Conservation (phyloP, 2,113 vertebrate species). For the Arenaria interpres region DNA sequence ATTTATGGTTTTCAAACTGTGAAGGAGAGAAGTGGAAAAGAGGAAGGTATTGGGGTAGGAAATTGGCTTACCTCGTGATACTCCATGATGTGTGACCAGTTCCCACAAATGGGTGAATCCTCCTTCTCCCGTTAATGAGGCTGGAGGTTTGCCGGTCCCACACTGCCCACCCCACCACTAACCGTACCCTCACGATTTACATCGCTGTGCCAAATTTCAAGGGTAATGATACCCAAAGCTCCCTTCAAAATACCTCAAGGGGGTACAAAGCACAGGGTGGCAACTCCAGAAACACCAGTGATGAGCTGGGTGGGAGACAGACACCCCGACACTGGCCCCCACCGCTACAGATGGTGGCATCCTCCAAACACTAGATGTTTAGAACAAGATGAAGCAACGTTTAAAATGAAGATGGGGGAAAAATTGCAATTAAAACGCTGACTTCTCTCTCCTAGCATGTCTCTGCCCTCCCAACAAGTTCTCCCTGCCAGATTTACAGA, state of each 20-base stretch:
- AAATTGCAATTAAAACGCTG: neutral
- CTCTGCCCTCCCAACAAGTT: neutral
- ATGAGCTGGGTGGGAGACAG: neutral
- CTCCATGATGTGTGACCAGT: neutral
- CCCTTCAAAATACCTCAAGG: neutral
- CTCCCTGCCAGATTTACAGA: neutral
- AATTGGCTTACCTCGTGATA: slow-evolving; percentile 7
- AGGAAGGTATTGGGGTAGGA: slow-evolving; percentile 42
- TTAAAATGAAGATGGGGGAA: neutral
- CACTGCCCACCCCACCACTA: neutral
- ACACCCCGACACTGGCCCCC: neutral
- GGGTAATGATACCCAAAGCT: neutral
- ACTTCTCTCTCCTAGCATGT: neutral
- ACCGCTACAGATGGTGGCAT: neutral
- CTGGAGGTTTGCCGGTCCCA: neutral
- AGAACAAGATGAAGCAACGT: neutral
- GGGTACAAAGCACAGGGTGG: neutral
- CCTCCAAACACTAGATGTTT: neutral
- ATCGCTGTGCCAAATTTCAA: neutral
- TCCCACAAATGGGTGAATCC: neutral
- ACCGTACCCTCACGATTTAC: neutral
- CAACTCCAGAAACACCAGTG: accelerated
- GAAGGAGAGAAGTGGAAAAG: slow-evolving; percentile 41
- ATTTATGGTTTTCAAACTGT: slow-evolving; percentile 49
- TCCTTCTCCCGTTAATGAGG: neutral